Base-by-base conservation (phyloP, 2,888 invertebrate species). In the Tiphia femorata region DNA sequence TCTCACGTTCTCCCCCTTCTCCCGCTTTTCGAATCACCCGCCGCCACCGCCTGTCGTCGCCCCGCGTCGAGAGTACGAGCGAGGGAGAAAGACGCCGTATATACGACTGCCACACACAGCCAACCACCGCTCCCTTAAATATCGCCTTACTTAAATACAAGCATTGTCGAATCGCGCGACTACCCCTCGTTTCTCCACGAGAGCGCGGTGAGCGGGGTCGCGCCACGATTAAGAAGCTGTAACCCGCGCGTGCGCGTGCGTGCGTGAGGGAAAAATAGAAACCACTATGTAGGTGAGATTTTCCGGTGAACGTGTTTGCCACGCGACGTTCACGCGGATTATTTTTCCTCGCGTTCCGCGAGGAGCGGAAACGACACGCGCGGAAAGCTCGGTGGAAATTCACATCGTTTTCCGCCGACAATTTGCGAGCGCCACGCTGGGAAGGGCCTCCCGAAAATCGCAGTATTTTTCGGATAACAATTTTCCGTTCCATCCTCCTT, bases 41-140 rank as follows among this genome's bases (percentile, higher is more conserved):
- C n/a, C n/a, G n/a, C n/a, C n/a, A n/a, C n/a, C n/a, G n/a, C n/a
- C 64, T 37, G 53, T 41, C 44, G 21, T 19, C 33, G 41, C 50
- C 47, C 54, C 23, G 47, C 64, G 55, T 43, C 49, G 54, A 42
- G 49, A 43, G 49, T 35, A 29, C 30, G 46, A 23, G 43, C 43
- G 19, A n/a, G n/a, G n/a, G n/a, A n/a, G n/a, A n/a, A n/a, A n/a
- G n/a, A n/a, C n/a, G n/a, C n/a, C n/a, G n/a, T n/a, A n/a, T n/a
- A n/a, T n/a, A n/a, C n/a, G n/a, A n/a, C n/a, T n/a, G n/a, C 47
- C n/a, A 19, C 30, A 30, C 52, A n/a, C 33, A 2, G 20, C 46
- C 38, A 19, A 0, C 40, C 50, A 30, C 8, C 53, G 8, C n/a
- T 19, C 42, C 44, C 41, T 43, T 46, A 50, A 50, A 54, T 54